Conservation (phyloP, 2,797 vertebrate species). For the Toxotes lorentzi region DNA sequence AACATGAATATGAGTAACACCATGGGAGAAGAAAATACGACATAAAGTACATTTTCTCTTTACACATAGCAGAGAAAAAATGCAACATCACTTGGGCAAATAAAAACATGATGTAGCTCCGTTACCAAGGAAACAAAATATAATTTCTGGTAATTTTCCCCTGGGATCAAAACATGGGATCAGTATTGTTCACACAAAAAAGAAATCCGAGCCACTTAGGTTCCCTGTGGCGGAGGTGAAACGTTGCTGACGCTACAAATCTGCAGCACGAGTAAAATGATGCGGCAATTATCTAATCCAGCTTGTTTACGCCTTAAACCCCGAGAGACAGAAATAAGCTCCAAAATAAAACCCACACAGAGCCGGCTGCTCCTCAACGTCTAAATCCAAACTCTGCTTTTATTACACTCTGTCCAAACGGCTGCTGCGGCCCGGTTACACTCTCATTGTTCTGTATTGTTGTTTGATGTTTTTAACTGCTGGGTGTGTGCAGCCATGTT, state of each 20-base stretch:
- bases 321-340: constrained; percentile 60
- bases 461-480: constrained; percentile 68
- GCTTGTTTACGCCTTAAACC: constrained; percentile 66
- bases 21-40: neutral
- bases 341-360: constrained; percentile 44
- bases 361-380: constrained; percentile 32
- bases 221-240: constrained; percentile 54
- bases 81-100: neutral
- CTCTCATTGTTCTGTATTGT: constrained; percentile 42
- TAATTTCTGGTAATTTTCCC: constrained; percentile 58
- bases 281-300: constrained; percentile 65
- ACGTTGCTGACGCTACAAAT: constrained; percentile 49
- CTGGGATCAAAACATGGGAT: constrained; percentile 49
- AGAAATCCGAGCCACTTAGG: constrained; percentile 56
- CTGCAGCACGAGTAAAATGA: constrained; percentile 54
- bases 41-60: neutral
- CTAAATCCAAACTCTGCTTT: constrained; percentile 55
- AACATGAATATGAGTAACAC: too few relatives aligned
- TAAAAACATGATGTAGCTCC: neutral
- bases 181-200: constrained; percentile 58
- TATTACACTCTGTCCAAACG: constrained; percentile 42
- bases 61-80: neutral
- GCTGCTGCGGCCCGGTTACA: constrained; percentile 37
- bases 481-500: constrained; percentile 62
- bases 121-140: constrained; percentile 33